Base-by-base conservation (phyloP, 1,140 invertebrate species). In the Plectrocnemia conspersa region DNA sequence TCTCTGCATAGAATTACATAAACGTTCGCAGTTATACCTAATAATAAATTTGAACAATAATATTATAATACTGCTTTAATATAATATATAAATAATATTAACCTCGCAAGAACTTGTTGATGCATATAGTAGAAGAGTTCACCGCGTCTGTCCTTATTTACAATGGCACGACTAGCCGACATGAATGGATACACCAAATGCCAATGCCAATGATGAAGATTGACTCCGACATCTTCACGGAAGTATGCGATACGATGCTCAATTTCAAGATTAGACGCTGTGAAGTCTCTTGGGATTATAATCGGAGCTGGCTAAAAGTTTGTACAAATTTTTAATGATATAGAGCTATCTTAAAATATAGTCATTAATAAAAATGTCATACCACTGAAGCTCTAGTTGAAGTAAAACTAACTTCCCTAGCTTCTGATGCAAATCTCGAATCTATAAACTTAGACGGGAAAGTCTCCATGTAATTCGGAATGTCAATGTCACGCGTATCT, bases 51-150 rank as follows among this genome's bases (percentile, higher is more conserved):
- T 10, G 19, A 48, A 25, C n/a, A 29, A 29, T n/a, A 29, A 29
- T 29, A 29, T 29, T 29, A 29, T 29, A 29, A 7, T 7, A 29
- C 6, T 29, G n/a, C 6, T 4, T 45, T 3, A 33, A 25, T 22
- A 9, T 42, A 29, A 29, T 7, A 4, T 15, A 29, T 29, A 48
- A 13, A 29, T 4, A 40, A 16, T 38, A 46, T 36, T 56, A 68
- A 76, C 74, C 76, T 66, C 2, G 75, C 77, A 46, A 82, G 68
- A 7, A 86, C 78, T 64, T 85, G 82, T 59, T 84, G 80, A 64
- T 87, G 84, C 82, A 85, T 85, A 65, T 85, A 86, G 63, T 79
- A 85, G 66, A 86, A 86, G 0, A 87, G 73, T 67, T 87, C 84
- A 11, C 84, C 84, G 21, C 83, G 77, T 29, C 84, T 73, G 65